Evolutionary conservation across 2,888 invertebrate species (phyloP).

Genomic region (Phortica okadai): DNA sequence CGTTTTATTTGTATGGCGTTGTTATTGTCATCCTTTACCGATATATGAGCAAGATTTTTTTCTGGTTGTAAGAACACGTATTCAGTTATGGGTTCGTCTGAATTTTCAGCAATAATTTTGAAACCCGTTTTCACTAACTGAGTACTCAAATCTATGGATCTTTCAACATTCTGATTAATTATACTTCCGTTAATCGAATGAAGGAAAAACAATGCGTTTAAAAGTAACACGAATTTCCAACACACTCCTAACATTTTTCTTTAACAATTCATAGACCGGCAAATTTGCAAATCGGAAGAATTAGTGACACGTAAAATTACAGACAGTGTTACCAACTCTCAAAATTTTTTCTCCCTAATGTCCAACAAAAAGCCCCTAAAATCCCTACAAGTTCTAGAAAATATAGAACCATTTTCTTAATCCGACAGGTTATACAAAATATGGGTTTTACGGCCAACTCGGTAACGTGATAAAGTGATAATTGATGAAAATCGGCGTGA

Average conservation of each 20-base stretch:
- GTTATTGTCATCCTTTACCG: conserved; percentile 81
- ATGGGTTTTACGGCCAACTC: too few relatives aligned
- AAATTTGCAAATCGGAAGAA: background rate
- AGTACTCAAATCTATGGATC: conserved; percentile 90
- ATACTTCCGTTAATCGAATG: conserved; percentile 79
- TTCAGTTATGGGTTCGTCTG: conserved; percentile 83
- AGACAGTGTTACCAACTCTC: too few relatives aligned
- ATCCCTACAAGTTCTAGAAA: too few relatives aligned
- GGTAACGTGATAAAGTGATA: too few relatives aligned
- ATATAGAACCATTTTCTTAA: too few relatives aligned
- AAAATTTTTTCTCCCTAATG: too few relatives aligned
- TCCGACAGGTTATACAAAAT: too few relatives aligned
- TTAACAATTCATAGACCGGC: background rate
- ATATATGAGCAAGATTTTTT: conserved; percentile 84
- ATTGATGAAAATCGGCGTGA: too few relatives aligned
- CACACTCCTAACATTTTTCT: too few relatives aligned
- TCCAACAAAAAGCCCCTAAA: too few relatives aligned
- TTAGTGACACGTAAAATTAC: background rate
- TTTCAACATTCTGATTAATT: conserved; percentile 87
- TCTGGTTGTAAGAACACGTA: conserved; percentile 83
- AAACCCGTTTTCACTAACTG: conserved; percentile 91
- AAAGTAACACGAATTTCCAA: too few relatives aligned
- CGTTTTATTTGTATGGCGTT: conserved; percentile 79
- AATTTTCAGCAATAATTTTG: conserved; percentile 90
- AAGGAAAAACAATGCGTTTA: too few relatives aligned